phyloP scores from a whole-genome alignment of 1,140 invertebrate genomes.

The Pseudomyrmex cubaensis region DNA sequence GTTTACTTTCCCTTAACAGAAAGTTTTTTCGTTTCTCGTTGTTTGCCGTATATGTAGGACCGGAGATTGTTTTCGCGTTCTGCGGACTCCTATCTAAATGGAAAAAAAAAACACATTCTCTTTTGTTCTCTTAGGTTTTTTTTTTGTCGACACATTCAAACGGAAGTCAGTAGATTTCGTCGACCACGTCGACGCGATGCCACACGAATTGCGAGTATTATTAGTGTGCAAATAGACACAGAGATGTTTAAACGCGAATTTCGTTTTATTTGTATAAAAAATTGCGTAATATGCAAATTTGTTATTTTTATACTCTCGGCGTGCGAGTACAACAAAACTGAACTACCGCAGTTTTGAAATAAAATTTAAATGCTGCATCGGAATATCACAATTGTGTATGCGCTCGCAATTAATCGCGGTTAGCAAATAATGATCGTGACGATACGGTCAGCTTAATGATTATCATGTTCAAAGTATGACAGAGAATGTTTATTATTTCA shows the following conservation, averaged over 20 bases:
- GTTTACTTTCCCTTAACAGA: constrained; percentile 66
- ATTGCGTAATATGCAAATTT: neutral
- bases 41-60: constrained; percentile 33
- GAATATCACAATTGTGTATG: neutral
- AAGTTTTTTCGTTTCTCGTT: constrained; percentile 65
- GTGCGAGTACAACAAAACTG: neutral
- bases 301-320: constrained; percentile 14
- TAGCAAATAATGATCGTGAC: neutral
- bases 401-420: neutral
- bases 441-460: neutral
- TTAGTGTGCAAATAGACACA: constrained; percentile 10
- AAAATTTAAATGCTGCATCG: constrained; percentile 17
- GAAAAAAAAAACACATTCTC: constrained; percentile 22
- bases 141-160: constrained; percentile 35
- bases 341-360: constrained; percentile 9
- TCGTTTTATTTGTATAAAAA: constrained; percentile 36
- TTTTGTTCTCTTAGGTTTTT: constrained; percentile 43
- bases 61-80: constrained; percentile 38
- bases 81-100: constrained; percentile 16
- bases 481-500: constrained; percentile 20
- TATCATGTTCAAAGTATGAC: neutral
- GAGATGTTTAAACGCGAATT: neutral
- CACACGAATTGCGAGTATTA: constrained; percentile 48
- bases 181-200: neutral
- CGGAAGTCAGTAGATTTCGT: constrained; percentile 22